Conservation (phyloP, 2,797 vertebrate genomes). For the Lagodon rhomboides region DNA sequence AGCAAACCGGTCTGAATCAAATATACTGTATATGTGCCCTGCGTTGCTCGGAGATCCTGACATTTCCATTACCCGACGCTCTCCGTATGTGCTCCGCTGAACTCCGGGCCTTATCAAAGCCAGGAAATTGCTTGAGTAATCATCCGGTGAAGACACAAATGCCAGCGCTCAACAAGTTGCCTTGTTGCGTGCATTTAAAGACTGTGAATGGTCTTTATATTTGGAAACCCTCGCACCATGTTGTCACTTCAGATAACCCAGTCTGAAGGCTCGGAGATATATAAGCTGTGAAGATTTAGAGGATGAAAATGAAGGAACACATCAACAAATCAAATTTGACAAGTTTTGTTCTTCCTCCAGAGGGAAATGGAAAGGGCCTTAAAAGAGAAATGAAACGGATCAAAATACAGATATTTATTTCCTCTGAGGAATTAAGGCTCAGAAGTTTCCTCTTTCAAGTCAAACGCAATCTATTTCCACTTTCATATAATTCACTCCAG, state of each 20-base stretch:
- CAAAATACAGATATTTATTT: constrained; percentile 68
- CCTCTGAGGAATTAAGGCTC: constrained; percentile 62
- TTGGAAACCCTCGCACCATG: constrained; percentile 33
- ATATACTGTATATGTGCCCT: constrained; percentile 47
- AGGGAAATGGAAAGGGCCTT: constrained; percentile 51
- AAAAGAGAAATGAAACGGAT: constrained; percentile 65
- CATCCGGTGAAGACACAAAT: constrained; percentile 12
- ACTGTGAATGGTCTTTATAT: constrained; percentile 27
- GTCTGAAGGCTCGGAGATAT: constrained; percentile 20
- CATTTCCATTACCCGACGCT: constrained; percentile 30
- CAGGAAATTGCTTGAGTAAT: constrained; percentile 32
- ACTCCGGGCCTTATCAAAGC: constrained; percentile 37
- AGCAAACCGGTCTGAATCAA: constrained; percentile 61
- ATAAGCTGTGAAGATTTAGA: constrained; percentile 41
- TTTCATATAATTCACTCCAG: constrained; percentile 62
- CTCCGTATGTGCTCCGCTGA: constrained; percentile 16
- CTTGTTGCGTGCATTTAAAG: neutral
- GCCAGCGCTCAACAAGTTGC: constrained; percentile 33
- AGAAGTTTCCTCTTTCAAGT: constrained; percentile 69
- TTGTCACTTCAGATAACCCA: constrained; percentile 46
- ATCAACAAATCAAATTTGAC: constrained; percentile 72
- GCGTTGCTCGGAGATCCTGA: constrained; percentile 26
- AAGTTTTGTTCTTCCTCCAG: constrained; percentile 64
- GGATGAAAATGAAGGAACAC: constrained; percentile 52
- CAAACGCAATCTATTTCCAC: constrained; percentile 65